Evolutionary conservation across 2,888 invertebrate species (phyloP).

Genomic region (Halictus ligatus): DNA sequence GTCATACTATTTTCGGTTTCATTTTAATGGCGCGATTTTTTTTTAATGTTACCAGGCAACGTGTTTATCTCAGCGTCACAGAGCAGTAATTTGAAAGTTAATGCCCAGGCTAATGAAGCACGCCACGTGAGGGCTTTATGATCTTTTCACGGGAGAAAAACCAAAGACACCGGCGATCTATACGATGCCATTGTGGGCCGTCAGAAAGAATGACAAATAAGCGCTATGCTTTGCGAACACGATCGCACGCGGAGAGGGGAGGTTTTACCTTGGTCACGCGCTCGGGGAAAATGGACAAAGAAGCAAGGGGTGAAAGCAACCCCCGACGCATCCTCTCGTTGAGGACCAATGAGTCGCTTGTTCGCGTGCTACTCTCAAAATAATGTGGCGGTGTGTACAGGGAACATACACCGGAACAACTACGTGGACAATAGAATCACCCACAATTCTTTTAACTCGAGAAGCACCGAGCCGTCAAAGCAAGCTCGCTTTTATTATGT

Average conservation of each 20-base stretch:
- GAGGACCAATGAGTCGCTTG: conserved; percentile 53
- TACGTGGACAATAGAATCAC: not conserved
- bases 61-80: not conserved
- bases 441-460: not conserved
- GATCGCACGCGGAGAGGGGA: conserved; percentile 11
- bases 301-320: conserved; percentile 28
- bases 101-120: conserved; percentile 25
- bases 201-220: conserved; percentile 23
- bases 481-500: not conserved
- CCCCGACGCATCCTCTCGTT: conserved; percentile 41
- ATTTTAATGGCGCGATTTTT: not conserved
- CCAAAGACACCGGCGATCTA: conserved; percentile 43
- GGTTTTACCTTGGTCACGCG: conserved; percentile 47
- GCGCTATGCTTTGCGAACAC: conserved; percentile 22
- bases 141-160: conserved; percentile 44
- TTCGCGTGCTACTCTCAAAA: conserved; percentile 34
- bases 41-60: not conserved
- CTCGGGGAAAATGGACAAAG: conserved; percentile 17
- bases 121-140: conserved; percentile 37
- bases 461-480: not conserved
- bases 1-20: not conserved
- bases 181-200: conserved; percentile 11
- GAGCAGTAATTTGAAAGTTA: not conserved
- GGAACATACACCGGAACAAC: not conserved
- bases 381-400: not conserved